A percentile compares a stretch with the other conserved stretches of the same genome.
phyloP scores from a whole-genome alignment of 92 coral and sea anemone species.

The Zoanthus gigantus region DNA sequence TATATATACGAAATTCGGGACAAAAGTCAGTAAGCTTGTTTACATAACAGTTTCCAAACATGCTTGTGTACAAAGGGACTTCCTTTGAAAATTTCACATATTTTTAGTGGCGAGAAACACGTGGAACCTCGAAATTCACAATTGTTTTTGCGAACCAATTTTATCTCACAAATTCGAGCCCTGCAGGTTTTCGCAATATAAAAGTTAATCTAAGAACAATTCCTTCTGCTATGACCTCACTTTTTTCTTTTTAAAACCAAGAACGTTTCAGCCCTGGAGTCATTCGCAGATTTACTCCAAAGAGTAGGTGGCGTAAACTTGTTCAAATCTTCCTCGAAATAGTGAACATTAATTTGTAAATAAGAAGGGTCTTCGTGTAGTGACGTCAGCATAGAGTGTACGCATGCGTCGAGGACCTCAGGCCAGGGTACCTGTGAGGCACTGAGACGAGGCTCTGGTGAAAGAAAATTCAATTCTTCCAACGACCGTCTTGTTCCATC shows the following conservation, averaged over 20 bases:
- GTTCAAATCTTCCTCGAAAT: conserved; percentile 64
- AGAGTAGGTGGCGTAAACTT: conserved; percentile 73
- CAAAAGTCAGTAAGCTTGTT: too few species aligned
- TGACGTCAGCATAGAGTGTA: conserved; percentile 71
- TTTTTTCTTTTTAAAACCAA: conserved; percentile 37
- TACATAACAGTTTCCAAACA: too few species aligned
- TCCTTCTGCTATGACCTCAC: conserved; percentile 8
- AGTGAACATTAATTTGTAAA: conserved; percentile 68
- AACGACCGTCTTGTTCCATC: conserved; percentile 69
- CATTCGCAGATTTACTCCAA: conserved; percentile 72
- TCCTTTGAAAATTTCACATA: too few species aligned
- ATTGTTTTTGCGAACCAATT: too few species aligned
- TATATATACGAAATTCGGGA: too few species aligned
- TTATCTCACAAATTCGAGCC: too few species aligned
- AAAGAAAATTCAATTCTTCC: conserved; percentile 61
- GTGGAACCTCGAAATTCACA: too few species aligned
- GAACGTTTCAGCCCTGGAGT: conserved; percentile 66
- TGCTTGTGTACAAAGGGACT: too few species aligned
- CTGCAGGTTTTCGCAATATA: too few species aligned
- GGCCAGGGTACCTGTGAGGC: conserved; percentile 98
- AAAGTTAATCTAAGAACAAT: too few species aligned
- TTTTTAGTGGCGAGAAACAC: too few species aligned
- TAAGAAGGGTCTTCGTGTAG: conserved; percentile 74
- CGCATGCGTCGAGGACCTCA: conserved; percentile 86
- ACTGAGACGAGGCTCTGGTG: conserved; percentile 58